Evolutionary conservation across 2,888 invertebrate genomes (phyloP).

Genomic region (Drosophila borealis): DNA sequence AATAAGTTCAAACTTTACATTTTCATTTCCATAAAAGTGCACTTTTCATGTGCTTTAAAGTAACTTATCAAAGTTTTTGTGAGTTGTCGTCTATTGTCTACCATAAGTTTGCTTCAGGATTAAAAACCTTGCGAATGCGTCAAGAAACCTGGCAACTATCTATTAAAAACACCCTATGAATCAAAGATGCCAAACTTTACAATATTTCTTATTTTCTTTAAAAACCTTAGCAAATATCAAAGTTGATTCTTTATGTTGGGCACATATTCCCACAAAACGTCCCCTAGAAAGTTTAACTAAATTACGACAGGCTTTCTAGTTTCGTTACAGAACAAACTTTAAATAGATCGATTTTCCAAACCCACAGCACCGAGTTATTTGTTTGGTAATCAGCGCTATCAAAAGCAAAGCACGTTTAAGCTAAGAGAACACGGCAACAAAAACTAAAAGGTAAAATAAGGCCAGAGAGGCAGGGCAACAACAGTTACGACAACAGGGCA

Average conservation of each 20-base stretch:
- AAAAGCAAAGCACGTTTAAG: conserved; percentile 65
- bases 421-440: conserved; percentile 42
- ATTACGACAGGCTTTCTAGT: conserved; percentile 16
- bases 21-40: no score
- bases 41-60: no score
- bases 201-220: no score
- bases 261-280: neutral
- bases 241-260: neutral
- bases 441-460: conserved; percentile 19
- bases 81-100: no score
- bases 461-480: conserved; percentile 1
- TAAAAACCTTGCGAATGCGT: no score
- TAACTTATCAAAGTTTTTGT: no score
- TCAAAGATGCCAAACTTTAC: no score
- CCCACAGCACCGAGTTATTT: conserved; percentile 10
- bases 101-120: no score
- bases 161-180: no score
- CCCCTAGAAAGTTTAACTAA: neutral
- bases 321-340: conserved; percentile 30
- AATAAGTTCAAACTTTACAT: no score
- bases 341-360: conserved; percentile 45
- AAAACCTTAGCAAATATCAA: no score
- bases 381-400: conserved; percentile 65
- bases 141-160: no score
- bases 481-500: conserved; percentile 13